Evolutionary conservation across 2,113 vertebrate species (phyloP), one percentile per base, ranked within the genome.

Genomic region (Donacobius atricapilla): DNA sequence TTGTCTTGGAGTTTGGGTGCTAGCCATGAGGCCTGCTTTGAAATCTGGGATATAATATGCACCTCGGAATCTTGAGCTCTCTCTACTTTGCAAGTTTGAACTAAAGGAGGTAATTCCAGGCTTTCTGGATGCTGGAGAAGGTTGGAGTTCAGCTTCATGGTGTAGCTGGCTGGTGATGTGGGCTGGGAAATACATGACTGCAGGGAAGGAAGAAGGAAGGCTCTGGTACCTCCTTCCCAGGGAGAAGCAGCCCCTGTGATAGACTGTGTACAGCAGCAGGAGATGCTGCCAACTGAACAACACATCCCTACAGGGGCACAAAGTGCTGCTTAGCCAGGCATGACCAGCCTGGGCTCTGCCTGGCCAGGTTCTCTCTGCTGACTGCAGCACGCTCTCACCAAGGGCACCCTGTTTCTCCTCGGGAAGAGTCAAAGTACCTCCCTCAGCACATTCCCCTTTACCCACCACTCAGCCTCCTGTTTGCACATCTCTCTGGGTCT

Each of bases 281-380:
- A 94, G 94, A 87, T 23, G 53, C 84, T 96, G 93, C 94, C 97
- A 96, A 76, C 89, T 81, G 94, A 96, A 89, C 72, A 96, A 45
- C 63, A 93, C 84, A 93, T 96, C 96, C 85, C 94, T 83, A 76
- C 31, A 10, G 92, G 95, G 96, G 82, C 83, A 94, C 4, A 0
- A 87, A 91, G 88, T 91, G 93, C 93, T 96, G 95, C 82, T 93
- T 54, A 96, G 79, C 89, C 96, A 95, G 88, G 93, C 96, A 64
- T 58, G 68, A 84, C 88, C 83, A 89, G 84, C 72, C 85, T 15
- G 0, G 60, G 90, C 86, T 83, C 83, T 75, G 70, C 92, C 77
- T 94, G 95, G 95, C 92, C 19, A 1, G 72, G 37, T 70, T 68
- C 81, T 90, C 90, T 90, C 92, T 95, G 93, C 95, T 96, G 96